Percentiles rank a stretch among this genome's conserved stretches.
Evolutionary conservation across 2,113 vertebrate species (phyloP).

Genomic region (Gyps fulvus): DNA sequence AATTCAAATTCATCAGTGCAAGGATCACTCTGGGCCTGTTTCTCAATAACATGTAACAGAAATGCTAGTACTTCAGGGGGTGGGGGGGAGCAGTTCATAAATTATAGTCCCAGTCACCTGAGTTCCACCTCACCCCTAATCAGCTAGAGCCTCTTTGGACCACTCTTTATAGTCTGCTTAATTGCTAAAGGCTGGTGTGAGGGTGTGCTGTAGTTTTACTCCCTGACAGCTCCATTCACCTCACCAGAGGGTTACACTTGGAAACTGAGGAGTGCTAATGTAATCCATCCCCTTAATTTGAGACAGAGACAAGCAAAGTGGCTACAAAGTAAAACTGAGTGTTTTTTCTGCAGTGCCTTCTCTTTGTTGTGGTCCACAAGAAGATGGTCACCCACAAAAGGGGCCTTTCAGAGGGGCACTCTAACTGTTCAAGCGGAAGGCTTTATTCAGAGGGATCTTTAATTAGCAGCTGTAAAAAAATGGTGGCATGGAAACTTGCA

Average conservation of each 20-base stretch:
- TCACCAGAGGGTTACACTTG: not conserved
- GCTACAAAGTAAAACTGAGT: not conserved
- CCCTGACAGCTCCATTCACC: not conserved
- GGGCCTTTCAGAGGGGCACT: not conserved
- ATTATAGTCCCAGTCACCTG: not conserved
- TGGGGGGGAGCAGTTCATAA: no score
- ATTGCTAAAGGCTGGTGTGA: not conserved
- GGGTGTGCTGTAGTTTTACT: not conserved
- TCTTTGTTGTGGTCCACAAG: not conserved
- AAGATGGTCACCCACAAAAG: not conserved
- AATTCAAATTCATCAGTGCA: rapidly evolving
- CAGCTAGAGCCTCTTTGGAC: not conserved
- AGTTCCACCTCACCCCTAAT: not conserved
- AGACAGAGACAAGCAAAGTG: not conserved
- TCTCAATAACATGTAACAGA: not conserved
- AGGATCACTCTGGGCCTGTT: not conserved
- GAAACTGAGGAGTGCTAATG: not conserved
- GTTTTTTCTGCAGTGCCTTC: not conserved
- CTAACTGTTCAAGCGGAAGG: not conserved
- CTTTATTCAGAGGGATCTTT: not conserved
- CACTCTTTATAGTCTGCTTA: not conserved
- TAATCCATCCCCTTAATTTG: not conserved
- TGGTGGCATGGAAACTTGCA: not conserved
- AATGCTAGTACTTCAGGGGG: not conserved
- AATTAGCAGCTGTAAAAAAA: conserved; percentile 22